Evolutionary conservation across 2,888 invertebrate genomes (phyloP).

Genomic region (Folsomia manolachei): DNA sequence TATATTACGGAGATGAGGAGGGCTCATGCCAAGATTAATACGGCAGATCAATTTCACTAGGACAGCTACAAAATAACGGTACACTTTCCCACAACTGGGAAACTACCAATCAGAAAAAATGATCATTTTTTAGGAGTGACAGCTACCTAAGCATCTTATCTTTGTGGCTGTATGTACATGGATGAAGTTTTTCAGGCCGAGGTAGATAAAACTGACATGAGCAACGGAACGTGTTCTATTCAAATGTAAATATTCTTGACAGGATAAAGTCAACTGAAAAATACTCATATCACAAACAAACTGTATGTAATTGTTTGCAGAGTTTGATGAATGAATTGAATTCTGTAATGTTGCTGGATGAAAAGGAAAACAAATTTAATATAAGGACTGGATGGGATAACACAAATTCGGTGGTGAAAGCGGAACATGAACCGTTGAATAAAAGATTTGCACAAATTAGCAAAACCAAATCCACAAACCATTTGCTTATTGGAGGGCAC

Average conservation of each 20-base stretch:
- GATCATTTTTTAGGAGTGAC: too few species aligned
- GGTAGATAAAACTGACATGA: too few species aligned
- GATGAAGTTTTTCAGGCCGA: too few species aligned
- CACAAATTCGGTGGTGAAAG: background rate
- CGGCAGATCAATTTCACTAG: background rate
- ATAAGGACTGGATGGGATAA: background rate
- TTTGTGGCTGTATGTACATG: background rate
- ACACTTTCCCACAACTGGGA: too few species aligned
- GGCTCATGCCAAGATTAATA: background rate
- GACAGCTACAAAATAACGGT: too few species aligned
- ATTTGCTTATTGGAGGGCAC: background rate
- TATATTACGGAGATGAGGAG: background rate
- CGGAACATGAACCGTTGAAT: background rate
- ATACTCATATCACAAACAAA: too few species aligned
- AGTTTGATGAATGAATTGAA: background rate
- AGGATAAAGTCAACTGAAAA: too few species aligned
- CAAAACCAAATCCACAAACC: background rate
- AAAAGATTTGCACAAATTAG: conserved; percentile 4
- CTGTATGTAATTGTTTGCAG: background rate
- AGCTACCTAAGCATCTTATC: background rate
- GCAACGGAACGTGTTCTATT: too few species aligned
- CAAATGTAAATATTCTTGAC: too few species aligned
- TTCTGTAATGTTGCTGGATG: background rate
- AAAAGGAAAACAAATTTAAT: background rate
- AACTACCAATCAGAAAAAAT: too few species aligned